phyloP scores from a whole-genome alignment of 2,888 invertebrate genomes.

The Leucania comma region DNA sequence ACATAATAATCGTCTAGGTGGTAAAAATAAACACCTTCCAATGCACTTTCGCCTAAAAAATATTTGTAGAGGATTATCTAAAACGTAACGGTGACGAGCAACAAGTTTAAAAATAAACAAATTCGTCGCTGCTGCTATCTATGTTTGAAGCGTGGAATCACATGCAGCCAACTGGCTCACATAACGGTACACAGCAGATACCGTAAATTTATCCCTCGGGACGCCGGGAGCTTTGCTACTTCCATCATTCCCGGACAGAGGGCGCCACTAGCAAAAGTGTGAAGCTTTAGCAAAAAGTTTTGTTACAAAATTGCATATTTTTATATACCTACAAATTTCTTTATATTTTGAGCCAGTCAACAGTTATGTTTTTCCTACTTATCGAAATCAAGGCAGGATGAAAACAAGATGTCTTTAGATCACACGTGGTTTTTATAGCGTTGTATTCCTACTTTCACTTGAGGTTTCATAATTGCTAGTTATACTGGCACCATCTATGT shows the following conservation, averaged over 20 bases:
- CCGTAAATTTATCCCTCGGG: conserved; percentile 31
- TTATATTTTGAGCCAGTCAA: no score
- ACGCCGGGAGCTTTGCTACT: conserved; percentile 43
- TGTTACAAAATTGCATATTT: no score
- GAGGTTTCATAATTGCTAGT: not conserved
- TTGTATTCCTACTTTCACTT: not conserved
- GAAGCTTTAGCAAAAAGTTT: not conserved
- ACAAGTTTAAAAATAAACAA: conserved; percentile 31
- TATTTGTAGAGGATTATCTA: conserved; percentile 14
- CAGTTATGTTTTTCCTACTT: not conserved
- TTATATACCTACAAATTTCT: not conserved
- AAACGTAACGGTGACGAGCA: conserved; percentile 13
- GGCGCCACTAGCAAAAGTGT: conserved; percentile 23
- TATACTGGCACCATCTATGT: conserved; percentile 9
- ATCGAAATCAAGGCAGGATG: not conserved
- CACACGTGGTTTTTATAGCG: not conserved
- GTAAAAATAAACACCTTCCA: conserved; percentile 20
- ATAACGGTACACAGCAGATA: not conserved
- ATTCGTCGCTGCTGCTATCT: conserved; percentile 54
- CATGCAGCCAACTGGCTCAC: not conserved
- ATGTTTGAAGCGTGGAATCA: conserved; percentile 22
- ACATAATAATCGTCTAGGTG: not conserved
- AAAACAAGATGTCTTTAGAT: not conserved
- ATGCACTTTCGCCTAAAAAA: conserved; percentile 4
- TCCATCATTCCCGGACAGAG: conserved; percentile 38